Evolutionary conservation across 2,113 vertebrate species (phyloP).

Genomic region (Ceratotherium simum): DNA sequence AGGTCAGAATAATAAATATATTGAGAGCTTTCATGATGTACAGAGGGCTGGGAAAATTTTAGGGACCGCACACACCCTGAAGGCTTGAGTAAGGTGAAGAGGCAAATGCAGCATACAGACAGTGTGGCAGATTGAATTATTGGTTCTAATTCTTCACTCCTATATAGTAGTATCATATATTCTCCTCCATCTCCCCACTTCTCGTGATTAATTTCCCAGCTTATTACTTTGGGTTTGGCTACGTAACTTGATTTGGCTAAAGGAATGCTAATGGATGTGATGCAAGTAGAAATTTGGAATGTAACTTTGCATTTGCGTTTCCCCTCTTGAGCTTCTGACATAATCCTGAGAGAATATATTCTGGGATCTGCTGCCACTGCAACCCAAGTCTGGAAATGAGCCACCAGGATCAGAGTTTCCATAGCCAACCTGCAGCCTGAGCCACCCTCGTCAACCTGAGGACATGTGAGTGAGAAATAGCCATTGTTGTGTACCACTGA

Average conservation of each 20-base stretch:
- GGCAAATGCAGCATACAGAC: background rate
- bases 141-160: background rate
- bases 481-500: rapidly evolving
- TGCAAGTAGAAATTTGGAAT: background rate
- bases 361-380: background rate
- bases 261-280: background rate
- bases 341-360: background rate
- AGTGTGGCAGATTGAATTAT: background rate
- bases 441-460: background rate
- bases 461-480: background rate
- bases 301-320: background rate
- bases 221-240: background rate
- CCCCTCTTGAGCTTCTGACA: background rate
- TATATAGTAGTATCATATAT: rapidly evolving
- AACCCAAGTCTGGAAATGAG: background rate
- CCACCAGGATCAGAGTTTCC: background rate
- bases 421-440: background rate
- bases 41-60: background rate
- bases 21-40: background rate
- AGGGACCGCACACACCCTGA: background rate
- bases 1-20: background rate
- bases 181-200: background rate
- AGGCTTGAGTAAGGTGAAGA: background rate
- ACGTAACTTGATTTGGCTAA: background rate
- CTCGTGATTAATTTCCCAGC: background rate